These are phyloP conservation scores for Acanthoscelides obtectus DNA, from an alignment of 2,888 invertebrate genomes.

Conservation along the genomic window DNA sequence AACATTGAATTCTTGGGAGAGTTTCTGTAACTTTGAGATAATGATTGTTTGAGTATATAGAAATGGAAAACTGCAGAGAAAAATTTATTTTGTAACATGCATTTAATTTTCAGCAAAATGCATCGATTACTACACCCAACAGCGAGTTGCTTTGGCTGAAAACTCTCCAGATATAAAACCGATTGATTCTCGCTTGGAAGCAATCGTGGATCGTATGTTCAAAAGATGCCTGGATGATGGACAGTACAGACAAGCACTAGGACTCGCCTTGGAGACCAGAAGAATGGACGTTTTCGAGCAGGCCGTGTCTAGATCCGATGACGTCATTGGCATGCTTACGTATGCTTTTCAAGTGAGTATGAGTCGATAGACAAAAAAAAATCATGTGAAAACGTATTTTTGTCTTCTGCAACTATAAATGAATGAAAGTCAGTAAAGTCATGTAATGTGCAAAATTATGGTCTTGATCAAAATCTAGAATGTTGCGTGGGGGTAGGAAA, in stretches of 20 bases:
- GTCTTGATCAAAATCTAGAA: too few relatives aligned
- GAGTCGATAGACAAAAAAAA: not conserved
- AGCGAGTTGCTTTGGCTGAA: constrained; percentile 70
- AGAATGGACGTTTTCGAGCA: constrained; percentile 95
- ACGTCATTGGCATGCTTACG: constrained; percentile 82
- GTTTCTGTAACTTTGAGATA: too few relatives aligned
- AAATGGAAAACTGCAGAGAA: not conserved
- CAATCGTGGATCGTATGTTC: constrained; percentile 96
- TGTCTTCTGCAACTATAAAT: too few relatives aligned
- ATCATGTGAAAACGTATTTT: too few relatives aligned
- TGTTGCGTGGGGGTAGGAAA: too few relatives aligned
- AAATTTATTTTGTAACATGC: not conserved
- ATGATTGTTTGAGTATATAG: too few relatives aligned
- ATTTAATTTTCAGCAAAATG: constrained; percentile 70
- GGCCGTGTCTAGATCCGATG: constrained; percentile 88
- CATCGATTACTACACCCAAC: constrained; percentile 93
- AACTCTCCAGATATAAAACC: constrained; percentile 61
- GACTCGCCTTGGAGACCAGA: constrained; percentile 92
- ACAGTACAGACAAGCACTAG: constrained; percentile 93
- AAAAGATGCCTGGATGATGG: constrained; percentile 91
- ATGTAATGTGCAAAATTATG: too few relatives aligned
- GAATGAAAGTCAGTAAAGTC: too few relatives aligned
- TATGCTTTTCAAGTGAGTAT: constrained; percentile 84
- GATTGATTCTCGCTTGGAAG: constrained; percentile 81
- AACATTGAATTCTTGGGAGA: too few relatives aligned